phyloP scores from a whole-genome alignment of 2,888 invertebrate genomes.

The Venusia cambrica region DNA sequence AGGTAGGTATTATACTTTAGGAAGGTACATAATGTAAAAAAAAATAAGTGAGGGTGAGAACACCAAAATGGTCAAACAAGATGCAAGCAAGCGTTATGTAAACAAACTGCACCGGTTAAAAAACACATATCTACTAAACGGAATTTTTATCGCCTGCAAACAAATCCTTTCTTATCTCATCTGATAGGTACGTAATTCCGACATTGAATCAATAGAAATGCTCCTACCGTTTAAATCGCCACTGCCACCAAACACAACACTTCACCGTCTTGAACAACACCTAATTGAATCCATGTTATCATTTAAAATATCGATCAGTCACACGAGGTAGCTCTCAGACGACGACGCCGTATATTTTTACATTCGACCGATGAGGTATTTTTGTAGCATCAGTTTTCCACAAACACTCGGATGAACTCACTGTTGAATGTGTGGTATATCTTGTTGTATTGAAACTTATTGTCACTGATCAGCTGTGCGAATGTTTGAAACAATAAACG shows the following conservation, averaged over 20 bases:
- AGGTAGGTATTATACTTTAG: too few relatives aligned
- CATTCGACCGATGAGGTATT: constrained; percentile 68
- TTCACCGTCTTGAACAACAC: constrained; percentile 67
- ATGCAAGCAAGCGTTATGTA: constrained; percentile 10
- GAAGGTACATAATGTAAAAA: too few relatives aligned
- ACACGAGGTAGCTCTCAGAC: constrained; percentile 68
- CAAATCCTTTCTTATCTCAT: constrained; percentile 66
- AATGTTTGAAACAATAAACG: constrained; percentile 71
- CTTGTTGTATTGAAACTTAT: constrained; percentile 43
- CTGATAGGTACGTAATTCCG: constrained; percentile 55
- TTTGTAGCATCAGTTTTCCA: constrained; percentile 49
- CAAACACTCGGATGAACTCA: constrained; percentile 37
- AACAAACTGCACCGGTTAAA: constrained; percentile 21
- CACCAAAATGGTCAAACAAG: too few relatives aligned
- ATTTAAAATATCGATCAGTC: constrained; percentile 80
- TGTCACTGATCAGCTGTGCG: constrained; percentile 74
- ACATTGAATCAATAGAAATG: constrained; percentile 61
- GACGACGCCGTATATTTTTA: constrained; percentile 76
- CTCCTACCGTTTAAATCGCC: constrained; percentile 36
- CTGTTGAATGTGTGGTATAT: too few relatives aligned
- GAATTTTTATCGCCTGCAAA: constrained; percentile 60
- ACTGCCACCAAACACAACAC: constrained; percentile 46
- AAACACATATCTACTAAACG: constrained; percentile 30
- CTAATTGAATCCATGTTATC: constrained; percentile 79
- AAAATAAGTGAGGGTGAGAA: too few relatives aligned